Base-by-base conservation (phyloP, 1,140 invertebrate species). In the Tetramorium parvispinum region DNA sequence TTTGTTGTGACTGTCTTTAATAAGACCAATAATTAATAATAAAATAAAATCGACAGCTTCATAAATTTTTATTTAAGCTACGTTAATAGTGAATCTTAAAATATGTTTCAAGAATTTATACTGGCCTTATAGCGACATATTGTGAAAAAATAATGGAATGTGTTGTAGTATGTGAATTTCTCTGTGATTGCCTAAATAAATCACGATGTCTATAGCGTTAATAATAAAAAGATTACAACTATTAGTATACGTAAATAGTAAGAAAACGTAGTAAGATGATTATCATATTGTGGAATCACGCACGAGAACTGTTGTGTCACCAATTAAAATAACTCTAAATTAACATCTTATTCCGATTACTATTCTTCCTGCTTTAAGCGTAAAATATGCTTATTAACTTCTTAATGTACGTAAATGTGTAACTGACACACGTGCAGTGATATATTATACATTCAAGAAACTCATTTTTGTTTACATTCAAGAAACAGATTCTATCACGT, bases 311-410 rank as follows among this genome's bases (percentile, higher is more conserved):
- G 57, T 91, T 75, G 46, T 51, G 21, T 85, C 61, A 70, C 40
- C 79, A 76, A 87, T 87, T 76, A 27, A 87, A 90, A 27, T 46
- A 61, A 71, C 61, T 55, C 53, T 55, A 37, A 68, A 76, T 86
- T 86, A 61, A 68, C 18, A 10, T 89, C 68, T 66, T 85, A 37
- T 65, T 81, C 81, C 71, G 61, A 70, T 89, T 79, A 77, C 83
- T 89, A 65, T 88, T 88, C 85, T 87, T 88, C 88, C 76, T 88
- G 76, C 57, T 66, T 87, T 77, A 85, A 73, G 77, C 32, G 43
- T 88, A 66, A 75, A 88, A 63, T 73, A 55, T 78, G 63, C 63
- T 79, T 82, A 66, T 88, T 88, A 73, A 83, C 83, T 86, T 79
- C 40, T 77, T 51, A 51, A 85, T 85, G 76, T 87, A 87, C 79